Base-by-base conservation (phyloP, 2,888 invertebrate species). In the Acleris holmiana region DNA sequence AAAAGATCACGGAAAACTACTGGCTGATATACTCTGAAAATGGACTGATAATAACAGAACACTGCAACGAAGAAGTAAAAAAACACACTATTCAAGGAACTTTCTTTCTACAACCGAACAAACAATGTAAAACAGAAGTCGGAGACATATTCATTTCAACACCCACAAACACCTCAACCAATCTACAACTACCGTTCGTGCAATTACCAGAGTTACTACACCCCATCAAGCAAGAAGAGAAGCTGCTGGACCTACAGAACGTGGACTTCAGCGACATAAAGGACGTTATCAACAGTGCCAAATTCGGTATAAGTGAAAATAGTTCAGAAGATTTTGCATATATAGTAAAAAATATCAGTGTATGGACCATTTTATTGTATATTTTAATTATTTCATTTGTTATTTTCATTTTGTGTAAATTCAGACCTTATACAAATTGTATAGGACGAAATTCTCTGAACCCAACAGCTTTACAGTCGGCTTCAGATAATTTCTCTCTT, bases 41-140 rank as follows among this genome's bases (percentile, higher is more conserved):
- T 25, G 19, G 8, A 47, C 23, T 3, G 8, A 25, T 57, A 6
- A 19, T 57, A 15, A 63, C 63, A 15, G 57, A 63, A 17, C 29
- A 23, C 13, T 57, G 56, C 41, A 29, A 40, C 7, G 47, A 57
- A 15, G 57, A 63, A 56, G 51, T 46, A 4, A 50, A 40, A 0
- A 63, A 51, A 13, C 8, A 51, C 13, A 57, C 41, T n/a, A 2
- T 63, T 15, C 21, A 57, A 51, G 57, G 57, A 46, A 63, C 63
- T 7, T 63, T 25, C 0, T 23, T 63, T 4, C 2, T 63, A 7
- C 50, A 41, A 6, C 55, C 49, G 10, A 25, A 25, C 6, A 29
- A 47, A 19, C 7, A 55, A n/a, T 61, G 54, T 6, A 17, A 41
- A 17, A 61, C 49, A 8, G 3, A 49, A 18, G 18, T 61, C 17